These are phyloP conservation scores for Megaleporinus macrocephalus DNA, from an alignment of 2,113 vertebrate genomes.

Conservation along the genomic window DNA sequence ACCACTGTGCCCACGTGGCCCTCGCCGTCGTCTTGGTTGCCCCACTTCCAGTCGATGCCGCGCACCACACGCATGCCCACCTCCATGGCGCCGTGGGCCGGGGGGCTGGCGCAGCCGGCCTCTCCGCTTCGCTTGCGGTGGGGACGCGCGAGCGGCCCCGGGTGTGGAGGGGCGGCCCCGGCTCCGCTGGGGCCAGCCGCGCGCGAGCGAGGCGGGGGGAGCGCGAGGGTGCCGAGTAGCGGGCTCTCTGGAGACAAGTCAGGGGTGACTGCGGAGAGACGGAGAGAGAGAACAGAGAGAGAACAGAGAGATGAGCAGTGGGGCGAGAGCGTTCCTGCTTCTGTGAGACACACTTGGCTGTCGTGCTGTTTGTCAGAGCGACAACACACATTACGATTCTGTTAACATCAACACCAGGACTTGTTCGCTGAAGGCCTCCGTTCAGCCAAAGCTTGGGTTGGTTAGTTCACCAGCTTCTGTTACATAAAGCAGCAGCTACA, in stretches of 20 bases:
- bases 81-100: slow-evolving; percentile 86
- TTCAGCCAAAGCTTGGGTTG: too few species aligned
- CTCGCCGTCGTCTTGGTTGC: slow-evolving; percentile 93
- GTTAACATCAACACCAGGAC: too few species aligned
- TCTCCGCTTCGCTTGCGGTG: slow-evolving; percentile 58
- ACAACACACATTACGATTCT: too few species aligned
- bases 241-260: slow-evolving; percentile 75
- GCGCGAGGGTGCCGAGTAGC: slow-evolving; percentile 60
- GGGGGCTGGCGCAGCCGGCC: slow-evolving; percentile 51
- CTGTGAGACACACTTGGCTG: too few species aligned
- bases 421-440: too few species aligned
- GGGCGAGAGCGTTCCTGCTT: too few species aligned
- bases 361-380: too few species aligned
- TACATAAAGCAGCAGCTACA: too few species aligned
- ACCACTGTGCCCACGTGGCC: slow-evolving; percentile 96
- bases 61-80: slow-evolving; percentile 97
- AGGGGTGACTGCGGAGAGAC: slow-evolving; percentile 66
- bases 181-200: slow-evolving; percentile 6
- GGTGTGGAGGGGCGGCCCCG: slow-evolving; percentile 42
- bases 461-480: too few species aligned
- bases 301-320: slow-evolving; percentile 7
- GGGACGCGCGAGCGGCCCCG: slow-evolving; percentile 54
- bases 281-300: background rate
- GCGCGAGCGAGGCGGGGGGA: slow-evolving; percentile 54
- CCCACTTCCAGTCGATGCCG: slow-evolving; percentile 97